Evolutionary conservation across 2,113 vertebrate species (phyloP).

Genomic region (Megaptera novaeangliae): DNA sequence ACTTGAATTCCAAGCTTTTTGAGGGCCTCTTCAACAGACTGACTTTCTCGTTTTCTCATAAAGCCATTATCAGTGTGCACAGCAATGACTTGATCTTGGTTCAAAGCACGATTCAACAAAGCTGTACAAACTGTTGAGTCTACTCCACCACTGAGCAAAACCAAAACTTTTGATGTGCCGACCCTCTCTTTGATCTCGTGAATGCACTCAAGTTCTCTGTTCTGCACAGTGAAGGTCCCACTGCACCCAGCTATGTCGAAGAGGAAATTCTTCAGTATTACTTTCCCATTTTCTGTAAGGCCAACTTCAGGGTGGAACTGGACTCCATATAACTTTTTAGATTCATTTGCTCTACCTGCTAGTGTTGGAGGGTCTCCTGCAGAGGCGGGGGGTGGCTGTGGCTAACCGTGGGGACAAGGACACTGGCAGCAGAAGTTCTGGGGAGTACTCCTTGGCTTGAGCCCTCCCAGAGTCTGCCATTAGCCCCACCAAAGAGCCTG

Average conservation of each 20-base stretch:
- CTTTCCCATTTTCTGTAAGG: slow-evolving; percentile 93
- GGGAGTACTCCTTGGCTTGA: no score
- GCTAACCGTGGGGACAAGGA: no score
- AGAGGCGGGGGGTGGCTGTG: no score
- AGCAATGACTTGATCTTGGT: slow-evolving; percentile 94
- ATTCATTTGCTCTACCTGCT: slow-evolving; percentile 95
- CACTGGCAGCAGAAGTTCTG: no score
- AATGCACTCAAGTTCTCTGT: slow-evolving; percentile 91
- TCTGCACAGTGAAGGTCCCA: slow-evolving; percentile 94
- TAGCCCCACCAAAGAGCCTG: no score
- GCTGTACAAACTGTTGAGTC: slow-evolving; percentile 99
- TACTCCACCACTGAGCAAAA: slow-evolving; percentile 95
- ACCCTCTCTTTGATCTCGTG: slow-evolving; percentile 91
- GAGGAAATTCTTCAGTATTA: slow-evolving; percentile 95
- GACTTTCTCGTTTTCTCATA: slow-evolving; percentile 97
- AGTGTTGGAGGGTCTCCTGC: no score
- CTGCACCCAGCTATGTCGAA: slow-evolving; percentile 96
- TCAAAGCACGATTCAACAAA: slow-evolving; percentile 94
- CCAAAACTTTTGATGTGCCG: slow-evolving; percentile 94
- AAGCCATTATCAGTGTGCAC: slow-evolving; percentile 99
- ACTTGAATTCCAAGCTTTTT: slow-evolving; percentile 96
- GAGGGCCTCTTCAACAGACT: slow-evolving; percentile 96
- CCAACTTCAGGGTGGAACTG: slow-evolving; percentile 99
- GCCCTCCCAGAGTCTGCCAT: no score
- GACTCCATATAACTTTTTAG: slow-evolving; percentile 96